A percentile compares a stretch with the other conserved stretches of the same genome.
Conservation (phyloP, 2,888 invertebrate species). For the Perizoma affinitatum region DNA sequence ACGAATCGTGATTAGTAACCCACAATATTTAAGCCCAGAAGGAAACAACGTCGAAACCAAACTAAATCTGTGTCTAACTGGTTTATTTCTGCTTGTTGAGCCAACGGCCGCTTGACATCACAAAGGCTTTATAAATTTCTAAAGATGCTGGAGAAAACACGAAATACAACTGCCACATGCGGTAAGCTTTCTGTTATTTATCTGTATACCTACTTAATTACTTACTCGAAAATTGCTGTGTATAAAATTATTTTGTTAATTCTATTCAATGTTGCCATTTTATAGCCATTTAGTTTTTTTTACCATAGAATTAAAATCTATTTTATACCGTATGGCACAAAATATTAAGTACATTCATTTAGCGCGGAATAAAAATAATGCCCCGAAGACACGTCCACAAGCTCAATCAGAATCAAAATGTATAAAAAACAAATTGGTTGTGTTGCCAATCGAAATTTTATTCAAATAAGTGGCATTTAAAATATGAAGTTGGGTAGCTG, state of each 20-base stretch:
- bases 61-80: slow-evolving; percentile 41
- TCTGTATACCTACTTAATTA: slow-evolving; percentile 7
- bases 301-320: slow-evolving; percentile 23
- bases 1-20: slow-evolving; percentile 39
- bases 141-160: slow-evolving; percentile 37
- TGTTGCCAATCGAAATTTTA: slow-evolving; percentile 49
- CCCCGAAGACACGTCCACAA: slow-evolving; percentile 43
- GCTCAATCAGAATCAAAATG: slow-evolving; percentile 35
- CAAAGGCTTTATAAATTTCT: slow-evolving; percentile 42
- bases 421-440: slow-evolving; percentile 41
- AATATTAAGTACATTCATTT: slow-evolving; percentile 34
- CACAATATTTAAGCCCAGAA: slow-evolving; percentile 47
- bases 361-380: slow-evolving; percentile 42
- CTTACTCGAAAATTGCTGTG: slow-evolving; percentile 48
- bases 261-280: slow-evolving; percentile 42
- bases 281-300: slow-evolving; percentile 36
- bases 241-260: slow-evolving; percentile 51
- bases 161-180: slow-evolving; percentile 20
- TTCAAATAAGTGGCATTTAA: slow-evolving; percentile 50
- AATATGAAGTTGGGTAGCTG: slow-evolving; percentile 46
- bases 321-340: slow-evolving; percentile 30
- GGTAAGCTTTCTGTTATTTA: slow-evolving; percentile 10
- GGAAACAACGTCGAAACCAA: slow-evolving; percentile 51
- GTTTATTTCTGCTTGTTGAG: slow-evolving; percentile 46
- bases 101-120: slow-evolving; percentile 42